Percentiles rank a stretch among this genome's conserved stretches.
phyloP scores from a whole-genome alignment of 2,797 vertebrate species.

The Otolemur crassicaudatus region DNA sequence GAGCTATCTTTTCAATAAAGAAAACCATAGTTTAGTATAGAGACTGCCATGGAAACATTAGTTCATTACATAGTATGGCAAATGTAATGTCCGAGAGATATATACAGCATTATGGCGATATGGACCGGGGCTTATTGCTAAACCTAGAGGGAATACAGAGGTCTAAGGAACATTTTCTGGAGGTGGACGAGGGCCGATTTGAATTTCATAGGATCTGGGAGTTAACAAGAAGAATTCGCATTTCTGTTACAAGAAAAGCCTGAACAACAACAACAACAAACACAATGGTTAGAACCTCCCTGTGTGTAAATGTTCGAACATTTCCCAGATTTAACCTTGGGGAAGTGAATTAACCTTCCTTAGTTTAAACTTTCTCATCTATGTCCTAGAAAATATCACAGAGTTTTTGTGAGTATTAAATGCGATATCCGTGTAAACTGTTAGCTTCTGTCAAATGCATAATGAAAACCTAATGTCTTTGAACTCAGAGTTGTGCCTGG shows the following conservation, averaged over 20 bases:
- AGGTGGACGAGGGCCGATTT: background rate
- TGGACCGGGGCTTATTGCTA: background rate
- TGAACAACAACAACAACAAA: background rate
- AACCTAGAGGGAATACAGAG: background rate
- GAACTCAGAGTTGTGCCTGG: background rate
- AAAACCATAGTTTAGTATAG: background rate
- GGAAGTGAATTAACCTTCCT: background rate
- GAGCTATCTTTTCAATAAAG: background rate
- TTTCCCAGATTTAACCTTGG: background rate
- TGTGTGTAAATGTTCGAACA: background rate
- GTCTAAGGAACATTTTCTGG: background rate
- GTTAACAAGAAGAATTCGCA: background rate
- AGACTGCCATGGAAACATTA: background rate
- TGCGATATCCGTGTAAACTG: background rate
- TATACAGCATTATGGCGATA: background rate
- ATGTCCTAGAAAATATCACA: background rate
- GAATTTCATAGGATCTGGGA: background rate
- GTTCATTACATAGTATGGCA: background rate
- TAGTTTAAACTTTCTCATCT: conserved; percentile 6
- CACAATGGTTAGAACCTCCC: background rate
- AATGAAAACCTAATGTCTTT: background rate
- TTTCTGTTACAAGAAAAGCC: background rate
- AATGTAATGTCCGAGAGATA: background rate
- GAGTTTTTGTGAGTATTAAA: background rate
- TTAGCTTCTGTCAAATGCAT: background rate